phyloP scores from a whole-genome alignment of 2,797 vertebrate species.

The Dallia pectoralis region DNA sequence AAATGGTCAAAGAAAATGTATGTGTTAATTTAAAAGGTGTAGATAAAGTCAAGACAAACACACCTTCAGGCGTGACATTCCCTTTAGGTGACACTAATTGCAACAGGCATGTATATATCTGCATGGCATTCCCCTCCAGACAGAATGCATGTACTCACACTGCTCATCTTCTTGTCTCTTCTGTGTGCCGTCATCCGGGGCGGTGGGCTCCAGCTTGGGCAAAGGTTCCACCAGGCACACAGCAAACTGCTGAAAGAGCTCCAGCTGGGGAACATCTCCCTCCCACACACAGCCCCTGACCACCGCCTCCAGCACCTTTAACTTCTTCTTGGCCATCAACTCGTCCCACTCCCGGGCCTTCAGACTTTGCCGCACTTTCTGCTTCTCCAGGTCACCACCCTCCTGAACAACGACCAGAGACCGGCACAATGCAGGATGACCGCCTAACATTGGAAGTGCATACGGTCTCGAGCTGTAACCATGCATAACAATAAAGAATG shows the following conservation, averaged over 20 bases:
- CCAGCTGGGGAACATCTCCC: constrained; percentile 26
- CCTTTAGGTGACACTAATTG: too few species aligned
- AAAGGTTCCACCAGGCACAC: constrained; percentile 77
- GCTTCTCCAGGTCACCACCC: constrained; percentile 86
- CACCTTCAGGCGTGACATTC: too few species aligned
- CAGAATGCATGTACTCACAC: constrained; percentile 74
- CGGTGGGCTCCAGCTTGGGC: constrained; percentile 69
- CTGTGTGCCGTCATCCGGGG: constrained; percentile 70
- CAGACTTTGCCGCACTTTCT: constrained; percentile 88
- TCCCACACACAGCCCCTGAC: constrained; percentile 89
- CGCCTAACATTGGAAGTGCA: neutral
- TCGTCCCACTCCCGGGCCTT: constrained; percentile 98
- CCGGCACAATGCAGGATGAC: neutral
- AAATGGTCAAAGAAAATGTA: neutral
- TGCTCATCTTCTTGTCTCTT: constrained; percentile 76
- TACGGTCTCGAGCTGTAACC: neutral
- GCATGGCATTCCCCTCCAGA: neutral
- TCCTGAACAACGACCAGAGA: constrained; percentile 68
- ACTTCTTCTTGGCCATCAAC: constrained; percentile 88
- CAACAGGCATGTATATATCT: too few species aligned
- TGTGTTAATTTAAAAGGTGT: too few species aligned
- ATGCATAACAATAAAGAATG: neutral
- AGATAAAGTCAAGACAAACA: too few species aligned
- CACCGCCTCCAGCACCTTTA: constrained; percentile 85
- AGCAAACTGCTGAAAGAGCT: constrained; percentile 77